Conservation (phyloP, 2,888 invertebrate species). For the Tenthredo amoena region DNA sequence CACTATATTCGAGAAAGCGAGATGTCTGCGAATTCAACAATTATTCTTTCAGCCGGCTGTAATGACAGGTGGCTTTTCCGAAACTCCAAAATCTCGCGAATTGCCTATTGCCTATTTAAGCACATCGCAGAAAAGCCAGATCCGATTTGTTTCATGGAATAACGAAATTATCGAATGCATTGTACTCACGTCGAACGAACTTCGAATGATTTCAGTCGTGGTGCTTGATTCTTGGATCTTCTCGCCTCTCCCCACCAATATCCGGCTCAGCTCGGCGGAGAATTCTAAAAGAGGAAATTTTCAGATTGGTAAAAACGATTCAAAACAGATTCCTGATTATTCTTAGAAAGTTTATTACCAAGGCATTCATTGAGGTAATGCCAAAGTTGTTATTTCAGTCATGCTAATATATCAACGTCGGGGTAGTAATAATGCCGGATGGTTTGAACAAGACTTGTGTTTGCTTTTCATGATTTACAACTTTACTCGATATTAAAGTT, state of each 20-base stretch:
- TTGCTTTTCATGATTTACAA: constrained; percentile 36
- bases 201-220: constrained; percentile 59
- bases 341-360: constrained; percentile 37
- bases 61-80: constrained; percentile 6
- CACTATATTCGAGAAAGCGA: constrained; percentile 30
- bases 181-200: constrained; percentile 60
- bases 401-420: constrained; percentile 38
- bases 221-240: constrained; percentile 63
- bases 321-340: constrained; percentile 30
- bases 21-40: constrained; percentile 31
- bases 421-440: constrained; percentile 23
- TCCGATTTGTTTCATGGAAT: background rate
- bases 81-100: background rate
- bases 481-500: background rate
- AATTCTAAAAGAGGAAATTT: constrained; percentile 62
- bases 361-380: constrained; percentile 40
- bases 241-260: constrained; percentile 63
- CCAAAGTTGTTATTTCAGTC: constrained; percentile 45
- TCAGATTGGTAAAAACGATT: background rate
- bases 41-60: constrained; percentile 17
- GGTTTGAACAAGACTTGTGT: constrained; percentile 23
- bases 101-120: background rate
- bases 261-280: constrained; percentile 67
- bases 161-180: background rate
- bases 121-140: background rate